Percentiles rank a stretch among this genome's conserved stretches.
Conservation (phyloP, 2,888 invertebrate species). For the Dendrolimus houi region DNA sequence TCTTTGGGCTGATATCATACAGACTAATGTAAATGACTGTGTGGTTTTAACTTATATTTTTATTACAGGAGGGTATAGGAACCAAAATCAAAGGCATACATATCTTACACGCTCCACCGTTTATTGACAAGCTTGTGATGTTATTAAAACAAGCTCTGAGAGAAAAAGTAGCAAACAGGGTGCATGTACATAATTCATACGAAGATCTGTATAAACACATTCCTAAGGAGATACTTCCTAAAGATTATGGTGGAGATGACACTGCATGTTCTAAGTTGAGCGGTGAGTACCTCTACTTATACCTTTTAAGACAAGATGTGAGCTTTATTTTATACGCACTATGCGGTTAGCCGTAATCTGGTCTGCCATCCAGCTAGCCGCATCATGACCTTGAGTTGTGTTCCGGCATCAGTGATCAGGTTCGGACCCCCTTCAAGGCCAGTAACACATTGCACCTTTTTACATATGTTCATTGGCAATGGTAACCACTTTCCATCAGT, state of each 20-base stretch:
- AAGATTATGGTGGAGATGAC: slow-evolving; percentile 55
- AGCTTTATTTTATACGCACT: too few species aligned
- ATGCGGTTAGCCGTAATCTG: too few species aligned
- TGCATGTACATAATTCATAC: slow-evolving; percentile 50
- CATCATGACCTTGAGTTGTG: too few species aligned
- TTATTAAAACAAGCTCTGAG: slow-evolving; percentile 52
- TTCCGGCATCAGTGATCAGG: too few species aligned
- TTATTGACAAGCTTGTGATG: slow-evolving; percentile 50
- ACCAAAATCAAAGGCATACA: slow-evolving; percentile 66
- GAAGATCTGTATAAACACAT: slow-evolving; percentile 55
- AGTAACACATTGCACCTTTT: too few species aligned
- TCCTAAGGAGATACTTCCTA: slow-evolving; percentile 53
- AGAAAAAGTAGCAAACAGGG: slow-evolving; percentile 53
- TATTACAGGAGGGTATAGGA: slow-evolving; percentile 53
- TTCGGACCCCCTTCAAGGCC: too few species aligned
- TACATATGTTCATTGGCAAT: too few species aligned
- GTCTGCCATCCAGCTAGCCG: too few species aligned
- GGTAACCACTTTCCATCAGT: too few species aligned
- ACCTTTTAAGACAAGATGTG: neutral
- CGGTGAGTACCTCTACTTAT: slow-evolving; percentile 33
- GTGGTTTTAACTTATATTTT: slow-evolving; percentile 6
- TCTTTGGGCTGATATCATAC: too few species aligned
- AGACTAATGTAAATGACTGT: too few species aligned
- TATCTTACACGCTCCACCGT: slow-evolving; percentile 54
- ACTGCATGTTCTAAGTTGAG: slow-evolving; percentile 34